Percentiles rank a stretch among this genome's conserved stretches.
phyloP scores from a whole-genome alignment of 2,888 invertebrate species.

The Callinectes sapidus region DNA sequence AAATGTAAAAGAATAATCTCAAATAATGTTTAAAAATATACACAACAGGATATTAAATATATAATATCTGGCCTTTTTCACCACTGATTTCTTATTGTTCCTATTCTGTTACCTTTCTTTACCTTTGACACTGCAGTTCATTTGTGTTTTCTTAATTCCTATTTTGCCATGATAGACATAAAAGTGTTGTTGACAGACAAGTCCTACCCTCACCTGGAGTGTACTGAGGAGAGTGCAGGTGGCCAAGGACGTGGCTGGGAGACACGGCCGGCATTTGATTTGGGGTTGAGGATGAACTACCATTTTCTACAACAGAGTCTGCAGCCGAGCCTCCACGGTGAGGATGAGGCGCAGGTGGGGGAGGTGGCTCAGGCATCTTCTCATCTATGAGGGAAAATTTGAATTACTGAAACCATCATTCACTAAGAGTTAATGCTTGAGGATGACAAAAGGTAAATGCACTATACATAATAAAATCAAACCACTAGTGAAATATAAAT shows the following conservation, averaged over 20 bases:
- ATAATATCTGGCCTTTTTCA: background rate
- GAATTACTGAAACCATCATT: background rate
- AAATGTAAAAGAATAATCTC: background rate
- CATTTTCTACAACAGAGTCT: constrained; percentile 60
- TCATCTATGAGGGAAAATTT: constrained; percentile 62
- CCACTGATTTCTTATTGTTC: background rate
- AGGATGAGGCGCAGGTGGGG: constrained; percentile 72
- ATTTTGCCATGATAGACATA: background rate
- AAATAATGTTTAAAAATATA: background rate
- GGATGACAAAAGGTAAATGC: background rate
- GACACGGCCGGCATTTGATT: constrained; percentile 66
- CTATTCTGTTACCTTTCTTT: background rate
- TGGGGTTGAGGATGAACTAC: constrained; percentile 63
- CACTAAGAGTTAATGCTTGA: background rate
- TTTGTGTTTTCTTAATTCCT: background rate
- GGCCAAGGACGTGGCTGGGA: constrained; percentile 67
- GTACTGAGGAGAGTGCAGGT: constrained; percentile 69
- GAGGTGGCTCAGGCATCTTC: constrained; percentile 71
- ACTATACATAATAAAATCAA: background rate
- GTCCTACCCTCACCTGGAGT: constrained; percentile 60
- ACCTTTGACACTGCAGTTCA: background rate
- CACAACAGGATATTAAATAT: too few relatives aligned
- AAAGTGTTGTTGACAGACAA: background rate
- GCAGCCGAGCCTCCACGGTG: constrained; percentile 63
- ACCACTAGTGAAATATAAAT: background rate